phyloP scores from a whole-genome alignment of 2,888 invertebrate species.

The Escarpia spicata region DNA sequence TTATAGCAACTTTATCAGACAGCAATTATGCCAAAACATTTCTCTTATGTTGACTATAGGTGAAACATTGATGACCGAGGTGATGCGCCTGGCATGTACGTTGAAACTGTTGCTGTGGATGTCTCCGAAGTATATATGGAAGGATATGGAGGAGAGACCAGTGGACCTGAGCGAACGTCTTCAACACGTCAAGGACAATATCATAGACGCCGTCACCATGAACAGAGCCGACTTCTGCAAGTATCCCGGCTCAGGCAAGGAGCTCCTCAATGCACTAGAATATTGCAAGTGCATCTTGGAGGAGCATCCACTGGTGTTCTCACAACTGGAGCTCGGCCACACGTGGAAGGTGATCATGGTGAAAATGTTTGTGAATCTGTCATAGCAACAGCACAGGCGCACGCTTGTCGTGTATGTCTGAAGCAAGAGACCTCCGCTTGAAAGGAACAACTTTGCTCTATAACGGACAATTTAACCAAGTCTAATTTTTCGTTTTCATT shows the following conservation, averaged over 20 bases:
- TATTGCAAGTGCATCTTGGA: neutral
- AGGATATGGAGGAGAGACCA: neutral
- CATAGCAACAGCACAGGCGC: neutral
- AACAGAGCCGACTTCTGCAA: too few species aligned
- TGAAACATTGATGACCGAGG: neutral
- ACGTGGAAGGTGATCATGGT: neutral
- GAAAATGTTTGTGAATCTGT: neutral
- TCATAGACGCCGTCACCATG: neutral
- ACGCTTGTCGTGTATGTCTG: too few species aligned
- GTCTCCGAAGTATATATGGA: neutral
- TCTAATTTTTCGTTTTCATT: neutral
- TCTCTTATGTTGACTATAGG: neutral
- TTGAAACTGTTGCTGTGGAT: neutral
- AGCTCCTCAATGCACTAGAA: neutral
- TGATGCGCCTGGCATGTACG: neutral
- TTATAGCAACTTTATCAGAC: neutral
- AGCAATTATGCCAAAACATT: neutral
- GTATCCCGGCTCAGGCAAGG: neutral
- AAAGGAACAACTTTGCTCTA: too few species aligned
- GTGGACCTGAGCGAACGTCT: neutral
- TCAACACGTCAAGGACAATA: neutral
- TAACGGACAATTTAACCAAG: neutral
- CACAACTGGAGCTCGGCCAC: neutral
- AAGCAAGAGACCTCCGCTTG: too few species aligned
- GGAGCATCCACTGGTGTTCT: neutral